phyloP scores from a whole-genome alignment of 2,888 invertebrate species.

The Pandemis corylana region DNA sequence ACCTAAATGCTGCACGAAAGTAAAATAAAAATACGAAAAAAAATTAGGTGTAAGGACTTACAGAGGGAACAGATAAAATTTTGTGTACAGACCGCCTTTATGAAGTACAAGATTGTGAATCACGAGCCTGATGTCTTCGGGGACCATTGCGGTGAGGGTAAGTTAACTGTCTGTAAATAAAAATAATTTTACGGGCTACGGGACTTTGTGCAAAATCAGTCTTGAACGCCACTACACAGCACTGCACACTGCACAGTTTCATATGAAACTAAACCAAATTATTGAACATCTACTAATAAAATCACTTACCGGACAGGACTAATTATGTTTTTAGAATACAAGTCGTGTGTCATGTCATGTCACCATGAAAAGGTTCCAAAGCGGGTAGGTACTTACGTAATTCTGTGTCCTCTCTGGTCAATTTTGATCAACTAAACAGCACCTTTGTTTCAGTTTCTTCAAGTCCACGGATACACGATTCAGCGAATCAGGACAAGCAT shows the following conservation, averaged over 20 bases:
- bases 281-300: too few species aligned
- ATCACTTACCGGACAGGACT: too few species aligned
- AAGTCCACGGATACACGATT: not conserved
- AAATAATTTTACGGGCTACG: too few species aligned
- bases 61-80: conserved; percentile 70
- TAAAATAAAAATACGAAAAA: conserved; percentile 57
- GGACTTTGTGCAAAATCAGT: too few species aligned
- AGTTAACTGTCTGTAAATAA: conserved; percentile 43
- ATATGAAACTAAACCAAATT: too few species aligned
- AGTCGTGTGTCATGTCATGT: too few species aligned
- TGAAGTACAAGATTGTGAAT: conserved; percentile 59
- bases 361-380: not conserved
- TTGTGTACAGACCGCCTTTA: conserved; percentile 71
- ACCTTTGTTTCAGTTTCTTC: not conserved
- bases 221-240: too few species aligned
- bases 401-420: not conserved
- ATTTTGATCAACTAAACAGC: not conserved
- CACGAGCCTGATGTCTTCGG: conserved; percentile 55
- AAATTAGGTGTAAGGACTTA: conserved; percentile 64
- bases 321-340: too few species aligned
- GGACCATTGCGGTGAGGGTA: conserved; percentile 58
- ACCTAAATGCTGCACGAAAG: conserved; percentile 54
- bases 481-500: not conserved
- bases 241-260: too few species aligned
- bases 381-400: not conserved